Percentiles rank a stretch among this genome's conserved stretches.
Evolutionary conservation across 2,797 vertebrate genomes (phyloP).

Genomic region (Glyptemys insculpta): DNA sequence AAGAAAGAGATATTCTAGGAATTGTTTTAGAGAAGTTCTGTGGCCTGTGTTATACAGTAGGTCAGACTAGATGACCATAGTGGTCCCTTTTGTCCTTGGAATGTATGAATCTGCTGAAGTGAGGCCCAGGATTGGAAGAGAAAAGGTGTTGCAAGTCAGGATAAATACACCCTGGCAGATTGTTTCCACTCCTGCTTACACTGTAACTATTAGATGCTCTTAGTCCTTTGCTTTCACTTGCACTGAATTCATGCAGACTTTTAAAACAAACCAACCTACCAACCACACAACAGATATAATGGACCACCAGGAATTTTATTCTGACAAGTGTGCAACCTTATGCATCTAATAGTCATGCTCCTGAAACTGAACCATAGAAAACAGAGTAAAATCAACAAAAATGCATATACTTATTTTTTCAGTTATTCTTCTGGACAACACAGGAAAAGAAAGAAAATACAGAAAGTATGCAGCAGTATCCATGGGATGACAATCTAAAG

Average conservation of each 20-base stretch:
- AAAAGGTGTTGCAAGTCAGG: constrained; percentile 34
- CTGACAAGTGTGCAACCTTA: constrained; percentile 48
- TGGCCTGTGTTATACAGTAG: not conserved
- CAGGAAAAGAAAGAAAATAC: constrained; percentile 64
- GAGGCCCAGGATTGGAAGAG: not conserved
- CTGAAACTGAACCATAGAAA: constrained; percentile 68
- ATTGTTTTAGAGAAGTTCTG: not conserved
- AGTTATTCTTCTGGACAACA: constrained; percentile 71
- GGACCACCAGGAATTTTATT: constrained; percentile 53
- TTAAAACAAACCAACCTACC: constrained; percentile 75
- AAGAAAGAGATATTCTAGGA: not conserved
- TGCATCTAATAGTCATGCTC: constrained; percentile 66
- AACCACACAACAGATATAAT: constrained; percentile 68
- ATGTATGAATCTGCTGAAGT: not conserved
- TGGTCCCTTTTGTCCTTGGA: not conserved
- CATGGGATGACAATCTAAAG: constrained; percentile 55
- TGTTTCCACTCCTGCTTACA: constrained; percentile 26
- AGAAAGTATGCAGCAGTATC: constrained; percentile 62
- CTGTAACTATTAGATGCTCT: constrained; percentile 70
- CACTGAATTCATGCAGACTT: constrained; percentile 65
- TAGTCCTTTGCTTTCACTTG: constrained; percentile 54
- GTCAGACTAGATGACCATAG: not conserved
- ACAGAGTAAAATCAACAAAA: constrained; percentile 63
- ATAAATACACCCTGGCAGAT: constrained; percentile 62
- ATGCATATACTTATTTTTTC: constrained; percentile 29